A percentile compares a stretch with the other conserved stretches of the same genome.
phyloP scores from a whole-genome alignment of 53 echinoderm and acorn worm species.

The Patiria pectinifera region DNA sequence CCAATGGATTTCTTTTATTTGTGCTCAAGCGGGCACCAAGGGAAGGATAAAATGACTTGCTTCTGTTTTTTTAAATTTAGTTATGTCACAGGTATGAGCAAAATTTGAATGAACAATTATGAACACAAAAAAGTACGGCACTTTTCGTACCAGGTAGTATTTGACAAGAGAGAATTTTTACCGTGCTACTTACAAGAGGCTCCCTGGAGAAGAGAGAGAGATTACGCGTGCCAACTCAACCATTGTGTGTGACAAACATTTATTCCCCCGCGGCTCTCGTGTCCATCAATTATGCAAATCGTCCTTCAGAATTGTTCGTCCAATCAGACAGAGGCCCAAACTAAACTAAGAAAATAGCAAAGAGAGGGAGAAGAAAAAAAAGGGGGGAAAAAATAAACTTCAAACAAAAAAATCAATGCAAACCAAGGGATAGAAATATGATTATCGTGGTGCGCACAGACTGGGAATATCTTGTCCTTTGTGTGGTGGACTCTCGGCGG shows the following conservation, averaged over 20 bases:
- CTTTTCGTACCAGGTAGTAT: neutral
- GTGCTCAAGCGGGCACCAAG: too few species aligned
- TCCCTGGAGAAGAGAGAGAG: neutral
- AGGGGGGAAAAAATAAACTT: neutral
- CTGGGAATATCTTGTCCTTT: slow-evolving; percentile 12
- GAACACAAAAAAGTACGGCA: neutral
- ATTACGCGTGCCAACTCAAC: neutral
- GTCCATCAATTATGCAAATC: slow-evolving; percentile 50
- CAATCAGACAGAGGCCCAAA: slow-evolving; percentile 11
- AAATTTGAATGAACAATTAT: too few species aligned
- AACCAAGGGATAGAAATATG: slow-evolving; percentile 41
- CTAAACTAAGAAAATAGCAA: neutral
- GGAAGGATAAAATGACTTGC: too few species aligned
- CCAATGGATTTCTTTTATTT: too few species aligned
- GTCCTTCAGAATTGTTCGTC: slow-evolving; percentile 19
- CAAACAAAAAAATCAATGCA: slow-evolving; percentile 52
- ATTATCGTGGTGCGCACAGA: slow-evolving; percentile 10
- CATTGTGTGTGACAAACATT: slow-evolving; percentile 23
- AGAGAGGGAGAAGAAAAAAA: neutral
- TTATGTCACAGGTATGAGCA: too few species aligned
- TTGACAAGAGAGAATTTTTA: neutral
- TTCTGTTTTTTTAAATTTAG: too few species aligned
- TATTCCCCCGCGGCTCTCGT: neutral
- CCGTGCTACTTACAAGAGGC: neutral
- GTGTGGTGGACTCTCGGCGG: neutral